phyloP scores from a whole-genome alignment of 1,140 invertebrate genomes.

The Drosophila pandora region DNA sequence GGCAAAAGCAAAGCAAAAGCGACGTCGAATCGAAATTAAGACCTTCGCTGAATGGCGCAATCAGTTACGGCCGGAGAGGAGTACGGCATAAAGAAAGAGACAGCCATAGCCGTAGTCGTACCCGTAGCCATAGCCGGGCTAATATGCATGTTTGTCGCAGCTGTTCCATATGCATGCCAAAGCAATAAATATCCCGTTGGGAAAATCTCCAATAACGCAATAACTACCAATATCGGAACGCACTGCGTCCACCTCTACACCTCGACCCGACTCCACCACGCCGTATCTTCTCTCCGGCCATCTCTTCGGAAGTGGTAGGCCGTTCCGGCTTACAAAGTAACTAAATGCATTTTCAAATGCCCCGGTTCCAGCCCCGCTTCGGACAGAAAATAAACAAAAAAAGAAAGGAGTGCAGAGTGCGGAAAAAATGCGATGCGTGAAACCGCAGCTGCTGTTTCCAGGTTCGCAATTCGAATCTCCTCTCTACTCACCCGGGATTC shows the following conservation, averaged over 20 bases:
- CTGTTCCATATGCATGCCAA: constrained; percentile 78
- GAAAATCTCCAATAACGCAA: constrained; percentile 81
- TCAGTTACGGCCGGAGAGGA: constrained; percentile 20
- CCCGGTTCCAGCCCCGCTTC: constrained; percentile 1
- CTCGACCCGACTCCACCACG: constrained; percentile 39
- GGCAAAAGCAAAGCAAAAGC: constrained; percentile 36
- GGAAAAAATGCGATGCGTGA: constrained; percentile 63
- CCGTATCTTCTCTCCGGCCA: constrained; percentile 13
- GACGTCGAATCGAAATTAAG: constrained; percentile 68
- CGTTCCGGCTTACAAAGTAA: constrained; percentile 73
- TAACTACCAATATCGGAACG: constrained; percentile 77
- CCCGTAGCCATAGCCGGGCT: constrained; percentile 32
- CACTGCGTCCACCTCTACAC: constrained; percentile 42
- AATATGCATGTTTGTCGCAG: constrained; percentile 82
- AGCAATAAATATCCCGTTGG: constrained; percentile 78
- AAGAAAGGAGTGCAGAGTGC: constrained; percentile 4
- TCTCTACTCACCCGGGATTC: constrained; percentile 92
- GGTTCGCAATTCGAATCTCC: background rate
- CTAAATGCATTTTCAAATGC: constrained; percentile 80
- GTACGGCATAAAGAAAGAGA: background rate
- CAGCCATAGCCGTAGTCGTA: background rate
- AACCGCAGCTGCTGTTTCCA: constrained; percentile 73
- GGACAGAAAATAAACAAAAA: background rate
- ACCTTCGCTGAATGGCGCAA: constrained; percentile 60
- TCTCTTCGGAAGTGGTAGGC: constrained; percentile 26